Percentiles rank a stretch among this genome's conserved stretches.
Evolutionary conservation across 2,888 invertebrate genomes (phyloP).

Genomic region (Xestia ashworthii): DNA sequence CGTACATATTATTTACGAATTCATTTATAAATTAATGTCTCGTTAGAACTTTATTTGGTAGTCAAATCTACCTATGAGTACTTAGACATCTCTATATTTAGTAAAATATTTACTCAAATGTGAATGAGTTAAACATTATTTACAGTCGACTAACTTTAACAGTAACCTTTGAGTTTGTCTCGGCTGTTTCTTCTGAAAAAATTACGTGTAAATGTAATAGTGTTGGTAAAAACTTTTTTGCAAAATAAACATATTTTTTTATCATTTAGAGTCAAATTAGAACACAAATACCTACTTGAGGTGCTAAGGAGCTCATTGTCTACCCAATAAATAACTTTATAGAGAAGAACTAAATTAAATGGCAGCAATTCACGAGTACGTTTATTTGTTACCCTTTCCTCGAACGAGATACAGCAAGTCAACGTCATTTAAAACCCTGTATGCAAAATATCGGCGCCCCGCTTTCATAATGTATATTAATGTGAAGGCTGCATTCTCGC

Average conservation of each 20-base stretch:
- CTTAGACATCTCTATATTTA: background rate
- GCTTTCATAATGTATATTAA: slow-evolving; percentile 40
- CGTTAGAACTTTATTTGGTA: background rate
- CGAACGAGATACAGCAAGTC: slow-evolving; percentile 8
- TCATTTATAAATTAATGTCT: background rate
- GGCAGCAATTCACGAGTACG: background rate
- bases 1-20: background rate
- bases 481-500: slow-evolving; percentile 49
- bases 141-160: background rate
- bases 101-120: background rate
- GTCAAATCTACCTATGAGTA: background rate
- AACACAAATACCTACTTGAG: background rate
- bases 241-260: too few species aligned
- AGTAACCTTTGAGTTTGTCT: too few species aligned
- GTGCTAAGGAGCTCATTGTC: background rate
- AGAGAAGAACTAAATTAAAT: too few species aligned
- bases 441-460: slow-evolving; percentile 35
- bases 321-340: background rate
- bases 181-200: too few species aligned
- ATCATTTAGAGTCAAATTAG: too few species aligned
- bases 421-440: slow-evolving; percentile 30
- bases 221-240: too few species aligned
- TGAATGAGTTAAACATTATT: background rate
- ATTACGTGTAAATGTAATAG: too few species aligned
- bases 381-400: background rate